Percentiles rank a stretch among this genome's conserved stretches.
Evolutionary conservation across 2,113 vertebrate genomes (phyloP).

Genomic region (Boleophthalmus pectinirostris): DNA sequence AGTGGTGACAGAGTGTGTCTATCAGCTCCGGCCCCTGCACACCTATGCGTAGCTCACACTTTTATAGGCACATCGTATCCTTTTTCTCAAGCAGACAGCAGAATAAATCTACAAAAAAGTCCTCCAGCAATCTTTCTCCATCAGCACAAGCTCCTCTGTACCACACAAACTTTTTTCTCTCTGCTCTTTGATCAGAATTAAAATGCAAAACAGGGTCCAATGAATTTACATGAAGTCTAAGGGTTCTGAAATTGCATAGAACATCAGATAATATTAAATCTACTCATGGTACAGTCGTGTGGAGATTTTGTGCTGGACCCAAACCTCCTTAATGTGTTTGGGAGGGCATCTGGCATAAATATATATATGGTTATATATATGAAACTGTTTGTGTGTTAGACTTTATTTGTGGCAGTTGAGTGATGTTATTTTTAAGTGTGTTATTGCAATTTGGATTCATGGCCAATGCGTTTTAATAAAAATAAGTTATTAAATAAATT

Average conservation of each 20-base stretch:
- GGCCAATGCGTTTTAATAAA: background rate
- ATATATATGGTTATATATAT: too few relatives aligned
- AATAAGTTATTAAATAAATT: background rate
- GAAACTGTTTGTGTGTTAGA: too few relatives aligned
- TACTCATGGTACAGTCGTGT: too few relatives aligned
- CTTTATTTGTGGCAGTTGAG: too few relatives aligned
- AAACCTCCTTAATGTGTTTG: too few relatives aligned
- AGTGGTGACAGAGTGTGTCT: constrained; percentile 67
- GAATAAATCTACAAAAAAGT: constrained; percentile 66
- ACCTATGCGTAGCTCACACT: constrained; percentile 10
- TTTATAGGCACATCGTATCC: constrained; percentile 7
- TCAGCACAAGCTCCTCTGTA: constrained; percentile 43
- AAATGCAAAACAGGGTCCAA: constrained; percentile 45
- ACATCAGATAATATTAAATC: background rate
- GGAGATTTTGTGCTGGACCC: too few relatives aligned
- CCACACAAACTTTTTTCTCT: constrained; percentile 34
- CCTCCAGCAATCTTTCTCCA: constrained; percentile 58
- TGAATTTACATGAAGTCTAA: constrained; percentile 1
- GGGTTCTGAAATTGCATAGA: background rate
- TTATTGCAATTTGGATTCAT: too few relatives aligned
- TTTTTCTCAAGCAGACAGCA: constrained; percentile 61
- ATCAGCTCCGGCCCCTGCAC: constrained; percentile 54
- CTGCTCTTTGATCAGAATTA: constrained; percentile 41
- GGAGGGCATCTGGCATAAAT: too few relatives aligned
- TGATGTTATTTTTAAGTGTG: too few relatives aligned